These are phyloP conservation scores for Halocaridina rubra DNA, from an alignment of 2,888 invertebrate genomes.

Conservation along the genomic window DNA sequence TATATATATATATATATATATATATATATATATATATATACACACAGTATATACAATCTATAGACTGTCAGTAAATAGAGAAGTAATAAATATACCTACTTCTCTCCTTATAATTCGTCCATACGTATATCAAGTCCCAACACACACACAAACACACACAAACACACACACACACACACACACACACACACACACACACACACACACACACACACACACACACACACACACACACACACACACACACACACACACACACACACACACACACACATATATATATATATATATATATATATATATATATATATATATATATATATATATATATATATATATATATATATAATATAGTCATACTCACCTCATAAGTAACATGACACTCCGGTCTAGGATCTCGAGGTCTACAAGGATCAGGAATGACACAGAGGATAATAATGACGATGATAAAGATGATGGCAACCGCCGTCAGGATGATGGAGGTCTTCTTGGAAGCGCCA, in stretches of 20 bases:
- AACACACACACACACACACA: neutral
- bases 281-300: constrained; percentile 38
- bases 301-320: constrained; percentile 41
- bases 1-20: no score
- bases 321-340: constrained; percentile 40
- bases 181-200: constrained; percentile 20
- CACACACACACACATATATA: constrained; percentile 23
- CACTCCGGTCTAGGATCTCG: neutral
- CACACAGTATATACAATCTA: no score
- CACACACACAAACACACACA: neutral
- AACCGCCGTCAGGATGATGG: neutral
- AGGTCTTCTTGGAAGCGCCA: neutral
- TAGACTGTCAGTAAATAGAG: no score
- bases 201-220: constrained; percentile 18
- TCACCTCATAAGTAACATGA: no score
- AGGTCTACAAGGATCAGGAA: neutral
- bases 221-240: constrained; percentile 14
- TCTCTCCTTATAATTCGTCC: no score
- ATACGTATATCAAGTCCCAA: no score
- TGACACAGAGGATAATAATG: constrained; percentile 6
- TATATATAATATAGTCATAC: no score
- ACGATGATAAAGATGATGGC: constrained; percentile 1
- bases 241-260: neutral
- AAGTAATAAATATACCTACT: no score
- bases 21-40: no score